A percentile compares a stretch with the other conserved stretches of the same genome.
phyloP scores from a whole-genome alignment of 2,113 vertebrate species.

The Anoura caudifer region DNA sequence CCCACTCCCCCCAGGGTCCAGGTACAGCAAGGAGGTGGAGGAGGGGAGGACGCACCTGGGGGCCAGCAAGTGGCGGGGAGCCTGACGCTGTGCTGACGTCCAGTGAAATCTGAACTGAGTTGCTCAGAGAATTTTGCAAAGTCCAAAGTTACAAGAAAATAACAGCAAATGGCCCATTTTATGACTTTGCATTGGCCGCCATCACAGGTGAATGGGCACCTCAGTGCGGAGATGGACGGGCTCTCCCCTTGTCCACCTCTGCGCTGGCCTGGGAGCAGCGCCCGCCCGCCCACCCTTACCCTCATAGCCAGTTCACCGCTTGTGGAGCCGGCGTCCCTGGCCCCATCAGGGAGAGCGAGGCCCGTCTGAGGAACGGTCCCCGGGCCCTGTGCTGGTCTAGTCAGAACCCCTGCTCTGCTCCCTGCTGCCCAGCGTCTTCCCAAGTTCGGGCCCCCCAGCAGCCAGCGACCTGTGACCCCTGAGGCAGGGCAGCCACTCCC shows the following conservation, averaged over 20 bases:
- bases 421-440: neutral
- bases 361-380: rapidly evolving
- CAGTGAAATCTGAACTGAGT: slow-evolving; percentile 43
- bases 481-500: rapidly evolving
- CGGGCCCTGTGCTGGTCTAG: neutral
- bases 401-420: neutral
- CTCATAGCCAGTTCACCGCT: slow-evolving; percentile 23
- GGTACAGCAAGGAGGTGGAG: too few relatives aligned
- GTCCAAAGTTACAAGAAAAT: slow-evolving; percentile 73
- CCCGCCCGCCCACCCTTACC: neutral
- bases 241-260: neutral
- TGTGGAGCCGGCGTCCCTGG: rapidly evolving
- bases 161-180: slow-evolving; percentile 76
- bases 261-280: neutral
- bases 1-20: too few relatives aligned
- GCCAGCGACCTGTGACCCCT: neutral
- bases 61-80: neutral
- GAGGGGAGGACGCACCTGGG: neutral
- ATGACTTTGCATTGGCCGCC: slow-evolving; percentile 50
- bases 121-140: slow-evolving; percentile 30
- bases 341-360: rapidly evolving
- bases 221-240: neutral
- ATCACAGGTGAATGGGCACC: neutral
- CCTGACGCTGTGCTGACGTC: neutral
- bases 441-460: rapidly evolving